phyloP scores from a whole-genome alignment of 2,797 vertebrate genomes.

The Enteromius mattozi region DNA sequence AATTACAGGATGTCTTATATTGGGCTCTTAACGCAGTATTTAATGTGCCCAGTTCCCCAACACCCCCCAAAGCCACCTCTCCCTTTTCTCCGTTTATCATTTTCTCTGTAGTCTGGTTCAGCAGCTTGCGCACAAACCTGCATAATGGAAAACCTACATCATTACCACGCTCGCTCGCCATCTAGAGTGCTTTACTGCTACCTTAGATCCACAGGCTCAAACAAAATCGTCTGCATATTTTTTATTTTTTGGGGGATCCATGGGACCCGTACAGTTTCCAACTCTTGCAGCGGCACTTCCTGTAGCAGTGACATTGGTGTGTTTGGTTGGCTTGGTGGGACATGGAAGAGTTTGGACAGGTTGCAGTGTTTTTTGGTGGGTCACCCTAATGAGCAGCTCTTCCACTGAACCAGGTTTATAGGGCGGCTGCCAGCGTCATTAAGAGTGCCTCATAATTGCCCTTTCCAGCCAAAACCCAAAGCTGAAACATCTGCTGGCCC shows the following conservation, averaged over 20 bases:
- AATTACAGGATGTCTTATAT: slow-evolving; percentile 67
- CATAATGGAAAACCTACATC: slow-evolving; percentile 81
- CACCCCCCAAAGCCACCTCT: slow-evolving; percentile 42
- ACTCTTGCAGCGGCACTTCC: slow-evolving; percentile 69
- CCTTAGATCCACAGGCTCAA: slow-evolving; percentile 59
- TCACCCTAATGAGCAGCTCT: slow-evolving; percentile 79
- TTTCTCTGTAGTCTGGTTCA: slow-evolving; percentile 56
- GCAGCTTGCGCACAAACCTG: slow-evolving; percentile 64
- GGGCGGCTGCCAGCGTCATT: slow-evolving; percentile 82
- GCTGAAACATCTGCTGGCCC: slow-evolving; percentile 82
- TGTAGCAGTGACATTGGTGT: slow-evolving; percentile 57
- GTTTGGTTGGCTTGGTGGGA: slow-evolving; percentile 38
- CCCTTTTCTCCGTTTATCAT: slow-evolving; percentile 39
- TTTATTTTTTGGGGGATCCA: neutral
- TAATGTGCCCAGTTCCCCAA: slow-evolving; percentile 57
- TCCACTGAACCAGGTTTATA: slow-evolving; percentile 80
- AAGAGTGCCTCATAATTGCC: slow-evolving; percentile 79
- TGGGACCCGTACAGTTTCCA: slow-evolving; percentile 54
- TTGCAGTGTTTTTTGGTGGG: slow-evolving; percentile 65
- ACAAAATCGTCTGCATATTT: slow-evolving; percentile 52
- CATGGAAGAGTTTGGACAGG: slow-evolving; percentile 39
- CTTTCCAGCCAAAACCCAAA: slow-evolving; percentile 81
- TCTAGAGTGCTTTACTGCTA: slow-evolving; percentile 59
- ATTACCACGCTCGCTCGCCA: slow-evolving; percentile 69
- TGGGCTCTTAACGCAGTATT: slow-evolving; percentile 63